These are phyloP conservation scores for Pteropus rufus DNA, from an alignment of 2,797 vertebrate genomes.

Conservation along the genomic window DNA sequence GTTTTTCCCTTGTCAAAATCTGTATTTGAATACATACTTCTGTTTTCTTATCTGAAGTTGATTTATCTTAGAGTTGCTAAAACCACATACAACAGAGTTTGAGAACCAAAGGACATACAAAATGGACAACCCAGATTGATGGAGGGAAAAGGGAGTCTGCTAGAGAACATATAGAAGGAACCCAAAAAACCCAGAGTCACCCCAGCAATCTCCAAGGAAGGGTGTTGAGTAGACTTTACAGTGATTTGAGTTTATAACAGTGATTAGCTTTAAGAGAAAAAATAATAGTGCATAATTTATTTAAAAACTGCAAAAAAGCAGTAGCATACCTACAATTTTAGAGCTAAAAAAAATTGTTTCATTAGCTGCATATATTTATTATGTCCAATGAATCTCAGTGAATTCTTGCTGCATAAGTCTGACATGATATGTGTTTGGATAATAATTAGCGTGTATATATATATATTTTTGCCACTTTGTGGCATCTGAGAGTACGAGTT, in stretches of 20 bases:
- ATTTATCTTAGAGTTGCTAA: background rate
- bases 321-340: background rate
- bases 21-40: background rate
- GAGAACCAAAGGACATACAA: background rate
- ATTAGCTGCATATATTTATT: background rate
- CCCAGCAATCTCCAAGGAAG: background rate
- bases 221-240: background rate
- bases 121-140: background rate
- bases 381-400: background rate
- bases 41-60: constrained; percentile 14
- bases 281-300: background rate
- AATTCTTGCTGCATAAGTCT: background rate
- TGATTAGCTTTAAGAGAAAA: background rate
- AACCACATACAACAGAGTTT: background rate
- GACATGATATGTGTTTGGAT: background rate
- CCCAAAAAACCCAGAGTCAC: background rate
- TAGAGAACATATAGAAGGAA: background rate
- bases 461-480: background rate
- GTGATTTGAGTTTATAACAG: background rate
- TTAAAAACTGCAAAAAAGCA: background rate
- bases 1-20: background rate
- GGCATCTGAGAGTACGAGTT: background rate
- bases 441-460: background rate
- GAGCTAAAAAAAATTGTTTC: background rate
- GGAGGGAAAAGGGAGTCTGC: background rate